phyloP scores from a whole-genome alignment of 2,888 invertebrate genomes.

The Xestobium rufovillosum region DNA sequence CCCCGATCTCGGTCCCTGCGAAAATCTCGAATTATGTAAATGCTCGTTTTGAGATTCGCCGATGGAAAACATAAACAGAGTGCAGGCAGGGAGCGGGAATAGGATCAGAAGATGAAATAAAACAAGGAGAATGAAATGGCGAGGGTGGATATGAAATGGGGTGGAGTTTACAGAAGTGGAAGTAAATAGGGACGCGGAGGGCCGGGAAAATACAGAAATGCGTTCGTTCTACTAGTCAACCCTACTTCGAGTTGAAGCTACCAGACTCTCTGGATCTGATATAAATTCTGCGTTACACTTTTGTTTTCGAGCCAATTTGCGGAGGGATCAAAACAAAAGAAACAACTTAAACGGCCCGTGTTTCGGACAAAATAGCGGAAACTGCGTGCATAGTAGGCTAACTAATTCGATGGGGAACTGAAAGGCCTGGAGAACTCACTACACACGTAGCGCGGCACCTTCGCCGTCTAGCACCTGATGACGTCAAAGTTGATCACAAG shows the following conservation, averaged over 20 bases:
- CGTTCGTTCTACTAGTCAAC: background rate
- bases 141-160: slow-evolving; percentile 42
- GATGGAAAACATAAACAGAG: slow-evolving; percentile 35
- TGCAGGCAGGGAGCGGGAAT: slow-evolving; percentile 23
- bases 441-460: too few species aligned
- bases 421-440: too few species aligned
- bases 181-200: slow-evolving; percentile 48
- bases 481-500: too few species aligned
- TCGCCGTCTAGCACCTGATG: too few species aligned
- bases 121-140: slow-evolving; percentile 45
- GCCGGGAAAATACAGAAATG: slow-evolving; percentile 30
- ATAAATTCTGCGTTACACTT: slow-evolving; percentile 2
- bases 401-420: too few species aligned
- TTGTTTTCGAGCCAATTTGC: slow-evolving; percentile 2
- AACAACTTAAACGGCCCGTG: too few species aligned
- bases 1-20: too few species aligned
- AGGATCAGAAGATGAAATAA: slow-evolving; percentile 45
- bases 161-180: slow-evolving; percentile 51
- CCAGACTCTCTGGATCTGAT: background rate
- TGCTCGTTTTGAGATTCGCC: slow-evolving; percentile 38
- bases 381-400: too few species aligned
- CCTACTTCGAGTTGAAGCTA: too few species aligned
- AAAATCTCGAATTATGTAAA: slow-evolving; percentile 44
- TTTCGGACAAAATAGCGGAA: too few species aligned
- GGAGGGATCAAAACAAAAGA: too few species aligned